Evolutionary conservation across 2,113 vertebrate genomes (phyloP).

Genomic region (Myanophis thanlyinensis): DNA sequence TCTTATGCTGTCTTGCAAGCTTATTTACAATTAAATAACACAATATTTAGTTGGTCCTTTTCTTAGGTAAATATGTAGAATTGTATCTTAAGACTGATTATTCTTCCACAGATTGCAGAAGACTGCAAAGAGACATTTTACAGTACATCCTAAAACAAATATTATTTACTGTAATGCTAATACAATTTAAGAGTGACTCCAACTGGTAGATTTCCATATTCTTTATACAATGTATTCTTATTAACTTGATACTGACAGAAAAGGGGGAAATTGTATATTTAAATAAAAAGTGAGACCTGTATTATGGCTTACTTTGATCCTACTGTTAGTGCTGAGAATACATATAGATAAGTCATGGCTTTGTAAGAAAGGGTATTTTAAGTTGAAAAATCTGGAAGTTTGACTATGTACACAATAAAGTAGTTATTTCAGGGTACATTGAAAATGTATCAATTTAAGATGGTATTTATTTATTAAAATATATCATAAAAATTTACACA

Average conservation of each 20-base stretch:
- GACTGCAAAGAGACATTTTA: background rate
- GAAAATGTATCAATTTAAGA: background rate
- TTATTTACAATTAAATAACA: background rate
- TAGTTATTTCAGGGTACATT: background rate
- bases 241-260: background rate
- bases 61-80: background rate
- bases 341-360: background rate
- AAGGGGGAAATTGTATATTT: background rate
- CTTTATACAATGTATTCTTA: background rate
- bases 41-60: background rate
- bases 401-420: background rate
- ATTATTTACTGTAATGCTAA: slow-evolving; percentile 13
- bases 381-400: background rate
- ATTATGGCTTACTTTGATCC: background rate
- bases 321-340: background rate
- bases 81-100: slow-evolving; percentile 2
- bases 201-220: slow-evolving; percentile 5
- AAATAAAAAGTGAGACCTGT: background rate
- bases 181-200: background rate
- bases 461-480: background rate
- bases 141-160: background rate
- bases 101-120: background rate
- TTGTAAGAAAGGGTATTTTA: background rate
- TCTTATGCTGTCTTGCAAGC: background rate
- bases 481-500: background rate